Percentiles rank a stretch among this genome's conserved stretches.
phyloP scores from a whole-genome alignment of 2,113 vertebrate genomes.

The Sorex fumeus region DNA sequence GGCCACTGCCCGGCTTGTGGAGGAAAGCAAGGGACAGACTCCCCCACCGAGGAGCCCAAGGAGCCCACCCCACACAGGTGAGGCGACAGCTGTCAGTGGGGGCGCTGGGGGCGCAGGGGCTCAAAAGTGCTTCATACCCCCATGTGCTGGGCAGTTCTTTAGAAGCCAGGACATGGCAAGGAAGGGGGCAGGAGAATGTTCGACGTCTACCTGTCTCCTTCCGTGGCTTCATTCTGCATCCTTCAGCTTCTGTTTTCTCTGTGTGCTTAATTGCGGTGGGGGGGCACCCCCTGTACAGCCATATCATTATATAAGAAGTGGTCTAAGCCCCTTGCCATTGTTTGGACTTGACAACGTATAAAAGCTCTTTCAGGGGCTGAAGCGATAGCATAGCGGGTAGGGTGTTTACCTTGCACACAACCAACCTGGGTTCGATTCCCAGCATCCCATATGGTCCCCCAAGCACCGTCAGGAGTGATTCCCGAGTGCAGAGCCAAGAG shows the following conservation, averaged over 20 bases:
- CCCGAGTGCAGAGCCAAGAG: too few species aligned
- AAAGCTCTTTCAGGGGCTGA: background rate
- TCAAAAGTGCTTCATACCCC: constrained; percentile 2
- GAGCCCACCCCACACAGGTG: constrained; percentile 45
- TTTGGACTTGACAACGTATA: constrained; percentile 7
- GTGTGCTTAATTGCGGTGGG: too few species aligned
- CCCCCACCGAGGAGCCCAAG: constrained; percentile 55
- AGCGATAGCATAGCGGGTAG: too few species aligned
- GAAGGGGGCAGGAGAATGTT: background rate
- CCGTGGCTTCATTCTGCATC: background rate
- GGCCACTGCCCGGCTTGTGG: constrained; percentile 11
- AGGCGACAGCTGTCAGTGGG: background rate
- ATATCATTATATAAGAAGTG: background rate
- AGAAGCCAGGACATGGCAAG: background rate
- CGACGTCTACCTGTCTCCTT: background rate
- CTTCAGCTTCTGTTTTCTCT: background rate
- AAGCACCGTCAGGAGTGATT: too few species aligned
- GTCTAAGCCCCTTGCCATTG: background rate
- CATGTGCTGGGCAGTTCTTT: background rate
- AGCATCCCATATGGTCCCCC: too few species aligned
- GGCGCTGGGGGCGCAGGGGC: background rate
- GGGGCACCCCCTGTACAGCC: too few species aligned
- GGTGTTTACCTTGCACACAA: too few species aligned
- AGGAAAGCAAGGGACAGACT: constrained; percentile 11
- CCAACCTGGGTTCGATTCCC: too few species aligned